These are phyloP conservation scores for Watsonalla binaria DNA, from an alignment of 2,888 invertebrate genomes.

Conservation along the genomic window DNA sequence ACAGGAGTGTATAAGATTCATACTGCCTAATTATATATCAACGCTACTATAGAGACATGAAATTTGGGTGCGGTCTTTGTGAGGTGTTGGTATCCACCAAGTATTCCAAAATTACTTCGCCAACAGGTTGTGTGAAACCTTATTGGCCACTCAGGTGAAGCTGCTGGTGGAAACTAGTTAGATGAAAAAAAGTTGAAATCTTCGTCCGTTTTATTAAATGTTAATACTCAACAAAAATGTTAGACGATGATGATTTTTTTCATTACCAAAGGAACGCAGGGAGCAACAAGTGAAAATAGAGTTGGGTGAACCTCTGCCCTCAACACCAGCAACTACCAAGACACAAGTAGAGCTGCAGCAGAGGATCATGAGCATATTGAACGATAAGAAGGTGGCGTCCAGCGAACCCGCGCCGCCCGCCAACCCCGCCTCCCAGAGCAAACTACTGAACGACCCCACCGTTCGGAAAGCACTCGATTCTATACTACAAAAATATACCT, in stretches of 20 bases:
- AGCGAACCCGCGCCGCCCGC: conserved; percentile 30
- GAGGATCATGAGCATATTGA: conserved; percentile 87
- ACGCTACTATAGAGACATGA: too few relatives aligned
- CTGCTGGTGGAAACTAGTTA: too few relatives aligned
- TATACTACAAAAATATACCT: conserved; percentile 68
- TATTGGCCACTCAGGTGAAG: too few relatives aligned
- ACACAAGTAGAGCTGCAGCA: conserved; percentile 86
- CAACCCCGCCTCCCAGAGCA: conserved; percentile 50
- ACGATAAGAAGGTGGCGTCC: conserved; percentile 78
- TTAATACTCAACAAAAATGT: too few relatives aligned
- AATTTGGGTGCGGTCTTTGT: too few relatives aligned
- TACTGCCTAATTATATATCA: too few relatives aligned
- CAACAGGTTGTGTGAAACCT: neutral
- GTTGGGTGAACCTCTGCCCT: conserved; percentile 81
- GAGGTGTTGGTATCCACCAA: neutral
- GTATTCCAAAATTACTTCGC: neutral
- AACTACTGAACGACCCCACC: conserved; percentile 86
- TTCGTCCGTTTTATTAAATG: too few relatives aligned
- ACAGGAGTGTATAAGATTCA: too few relatives aligned
- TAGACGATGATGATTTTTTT: too few relatives aligned
- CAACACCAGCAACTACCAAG: conserved; percentile 58
- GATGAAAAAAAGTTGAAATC: too few relatives aligned
- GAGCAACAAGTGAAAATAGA: conserved; percentile 87
- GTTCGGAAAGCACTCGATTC: conserved; percentile 89
- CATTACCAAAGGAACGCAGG: conserved; percentile 79